Percentiles rank a stretch among this genome's conserved stretches.
Conservation (phyloP, 2,797 vertebrate genomes). For the Mus caroli region DNA sequence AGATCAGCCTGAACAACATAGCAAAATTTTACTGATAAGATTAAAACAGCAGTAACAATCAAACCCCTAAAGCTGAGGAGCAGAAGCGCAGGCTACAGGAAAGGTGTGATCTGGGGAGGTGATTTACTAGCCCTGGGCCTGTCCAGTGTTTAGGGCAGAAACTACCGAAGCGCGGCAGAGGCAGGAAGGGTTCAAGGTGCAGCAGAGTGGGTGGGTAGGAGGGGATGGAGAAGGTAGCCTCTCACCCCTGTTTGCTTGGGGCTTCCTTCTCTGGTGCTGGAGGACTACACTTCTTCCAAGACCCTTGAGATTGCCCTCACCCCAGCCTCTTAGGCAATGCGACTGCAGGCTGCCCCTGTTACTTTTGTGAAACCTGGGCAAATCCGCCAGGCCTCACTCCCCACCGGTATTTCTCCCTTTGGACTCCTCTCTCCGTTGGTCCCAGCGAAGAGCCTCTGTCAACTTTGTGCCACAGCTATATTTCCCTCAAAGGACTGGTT, state of each 20-base stretch:
- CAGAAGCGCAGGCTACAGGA: not conserved
- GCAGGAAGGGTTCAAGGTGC: slow-evolving; percentile 64
- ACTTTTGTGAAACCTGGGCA: not conserved
- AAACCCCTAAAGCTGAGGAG: not conserved
- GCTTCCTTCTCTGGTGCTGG: not conserved
- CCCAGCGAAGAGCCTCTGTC: not conserved
- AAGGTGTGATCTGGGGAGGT: not conserved
- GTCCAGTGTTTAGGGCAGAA: slow-evolving; percentile 57
- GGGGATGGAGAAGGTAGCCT: not conserved
- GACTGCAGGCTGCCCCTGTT: not conserved
- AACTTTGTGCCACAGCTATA: not conserved
- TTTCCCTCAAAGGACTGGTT: not conserved
- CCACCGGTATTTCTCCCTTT: not conserved
- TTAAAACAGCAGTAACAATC: not conserved
- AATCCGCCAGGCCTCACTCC: not conserved
- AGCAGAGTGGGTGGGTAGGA: not conserved
- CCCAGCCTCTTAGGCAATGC: too few species aligned
- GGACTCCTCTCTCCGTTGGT: not conserved
- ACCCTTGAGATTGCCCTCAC: not conserved
- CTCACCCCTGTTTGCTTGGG: too few species aligned
- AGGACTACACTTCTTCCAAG: not conserved
- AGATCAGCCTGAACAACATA: not conserved
- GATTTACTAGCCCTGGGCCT: slow-evolving; percentile 1
- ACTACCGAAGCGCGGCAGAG: not conserved
- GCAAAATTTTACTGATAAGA: not conserved